phyloP scores from a whole-genome alignment of 2,797 vertebrate species.

The Alca torda region DNA sequence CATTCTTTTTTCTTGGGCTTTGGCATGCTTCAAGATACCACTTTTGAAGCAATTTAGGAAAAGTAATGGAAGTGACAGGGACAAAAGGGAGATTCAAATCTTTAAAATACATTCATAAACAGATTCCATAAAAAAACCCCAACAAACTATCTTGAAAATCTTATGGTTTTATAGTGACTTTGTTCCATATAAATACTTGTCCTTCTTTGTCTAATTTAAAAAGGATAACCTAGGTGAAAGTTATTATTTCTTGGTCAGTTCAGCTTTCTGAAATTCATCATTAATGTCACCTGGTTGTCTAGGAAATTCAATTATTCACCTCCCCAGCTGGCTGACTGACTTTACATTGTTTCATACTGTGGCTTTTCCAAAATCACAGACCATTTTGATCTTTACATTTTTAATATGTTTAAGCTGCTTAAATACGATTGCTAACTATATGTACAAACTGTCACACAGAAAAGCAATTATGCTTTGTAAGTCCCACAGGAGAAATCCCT shows the following conservation, averaged over 20 bases:
- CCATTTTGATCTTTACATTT: constrained; percentile 42
- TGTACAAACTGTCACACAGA: constrained; percentile 2
- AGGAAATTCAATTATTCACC: not conserved
- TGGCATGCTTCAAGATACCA: not conserved
- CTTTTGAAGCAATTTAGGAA: not conserved
- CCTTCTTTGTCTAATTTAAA: not conserved
- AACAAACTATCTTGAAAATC: not conserved
- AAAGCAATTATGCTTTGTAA: constrained; percentile 25
- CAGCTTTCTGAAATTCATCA: constrained; percentile 32
- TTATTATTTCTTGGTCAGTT: not conserved
- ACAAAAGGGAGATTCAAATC: not conserved
- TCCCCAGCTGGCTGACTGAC: not conserved
- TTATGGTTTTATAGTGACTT: not conserved
- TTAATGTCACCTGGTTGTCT: constrained; percentile 7
- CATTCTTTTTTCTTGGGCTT: not conserved
- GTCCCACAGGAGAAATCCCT: constrained; percentile 25
- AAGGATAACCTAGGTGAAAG: not conserved
- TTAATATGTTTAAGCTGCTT: constrained; percentile 57
- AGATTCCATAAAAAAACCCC: not conserved
- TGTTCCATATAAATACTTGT: constrained; percentile 29
- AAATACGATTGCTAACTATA: constrained; percentile 36
- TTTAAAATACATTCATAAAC: constrained; percentile 2
- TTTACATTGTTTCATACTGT: not conserved
- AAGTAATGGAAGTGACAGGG: not conserved
- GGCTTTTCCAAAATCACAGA: constrained; percentile 51